phyloP scores from a whole-genome alignment of 2,797 vertebrate genomes.

The Phataginus tricuspis region DNA sequence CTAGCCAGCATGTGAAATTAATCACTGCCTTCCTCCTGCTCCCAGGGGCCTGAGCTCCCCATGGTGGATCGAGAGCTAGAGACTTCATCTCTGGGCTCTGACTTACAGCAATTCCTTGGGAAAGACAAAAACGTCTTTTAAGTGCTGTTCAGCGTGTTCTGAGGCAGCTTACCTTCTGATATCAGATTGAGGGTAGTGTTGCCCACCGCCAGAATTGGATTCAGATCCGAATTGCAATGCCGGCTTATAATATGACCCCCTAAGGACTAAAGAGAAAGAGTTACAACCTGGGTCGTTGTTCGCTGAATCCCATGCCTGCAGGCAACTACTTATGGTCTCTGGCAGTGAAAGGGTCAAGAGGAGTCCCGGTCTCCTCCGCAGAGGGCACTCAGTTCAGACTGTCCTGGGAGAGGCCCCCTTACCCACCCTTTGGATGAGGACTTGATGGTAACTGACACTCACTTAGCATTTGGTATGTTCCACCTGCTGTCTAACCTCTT shows the following conservation, averaged over 20 bases:
- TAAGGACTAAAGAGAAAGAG: constrained; percentile 88
- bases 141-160: no score
- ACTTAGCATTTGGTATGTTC: background rate
- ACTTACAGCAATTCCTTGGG: background rate
- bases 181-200: constrained; percentile 86
- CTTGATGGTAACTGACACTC: background rate
- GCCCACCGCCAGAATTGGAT: constrained; percentile 92
- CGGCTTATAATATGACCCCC: constrained; percentile 93
- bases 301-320: background rate
- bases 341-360: background rate
- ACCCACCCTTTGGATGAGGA: rapidly evolving
- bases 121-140: background rate
- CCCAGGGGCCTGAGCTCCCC: background rate
- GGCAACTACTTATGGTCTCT: background rate
- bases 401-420: rapidly evolving
- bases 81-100: background rate
- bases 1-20: background rate
- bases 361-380: background rate
- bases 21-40: background rate
- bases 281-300: background rate
- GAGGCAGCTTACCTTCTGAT: constrained; percentile 79
- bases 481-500: no score
- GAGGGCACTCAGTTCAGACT: background rate
- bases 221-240: constrained; percentile 92
- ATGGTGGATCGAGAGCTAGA: background rate